Conservation (phyloP, 2,113 vertebrate species). For the Scatophagus argus region DNA sequence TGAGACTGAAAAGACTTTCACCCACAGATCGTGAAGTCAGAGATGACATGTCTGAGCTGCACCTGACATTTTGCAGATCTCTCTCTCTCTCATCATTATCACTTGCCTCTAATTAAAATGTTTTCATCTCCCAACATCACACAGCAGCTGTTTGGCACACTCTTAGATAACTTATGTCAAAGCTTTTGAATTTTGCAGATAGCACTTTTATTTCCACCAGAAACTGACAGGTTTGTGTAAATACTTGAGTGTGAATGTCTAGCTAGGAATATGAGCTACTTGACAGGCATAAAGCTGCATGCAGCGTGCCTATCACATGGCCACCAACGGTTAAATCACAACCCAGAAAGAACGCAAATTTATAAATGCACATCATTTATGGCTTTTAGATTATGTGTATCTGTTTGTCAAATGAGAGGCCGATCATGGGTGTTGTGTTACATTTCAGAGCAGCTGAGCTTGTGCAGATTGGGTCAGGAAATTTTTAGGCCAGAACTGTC, state of each 20-base stretch:
- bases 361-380: not conserved
- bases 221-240: not conserved
- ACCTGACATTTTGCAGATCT: slow-evolving; percentile 37
- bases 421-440: not conserved
- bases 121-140: slow-evolving; percentile 7
- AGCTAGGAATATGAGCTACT: not conserved
- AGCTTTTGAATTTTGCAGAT: slow-evolving; percentile 7
- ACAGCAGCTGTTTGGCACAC: not conserved
- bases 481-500: slow-evolving; percentile 38
- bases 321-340: not conserved
- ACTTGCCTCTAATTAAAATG: slow-evolving; percentile 25
- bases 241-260: slow-evolving; percentile 7
- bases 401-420: slow-evolving; percentile 1
- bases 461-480: slow-evolving; percentile 49
- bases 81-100: slow-evolving; percentile 4
- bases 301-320: not conserved
- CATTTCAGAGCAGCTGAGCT: slow-evolving; percentile 38
- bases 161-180: not conserved
- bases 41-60: slow-evolving; percentile 4
- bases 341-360: not conserved
- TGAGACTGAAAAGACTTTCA: not conserved
- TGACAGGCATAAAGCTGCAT: not conserved
- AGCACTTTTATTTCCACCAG: not conserved
- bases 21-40: not conserved
- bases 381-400: not conserved